Evolutionary conservation across 2,797 vertebrate genomes (phyloP).

Genomic region (Sebastes variabilis): DNA sequence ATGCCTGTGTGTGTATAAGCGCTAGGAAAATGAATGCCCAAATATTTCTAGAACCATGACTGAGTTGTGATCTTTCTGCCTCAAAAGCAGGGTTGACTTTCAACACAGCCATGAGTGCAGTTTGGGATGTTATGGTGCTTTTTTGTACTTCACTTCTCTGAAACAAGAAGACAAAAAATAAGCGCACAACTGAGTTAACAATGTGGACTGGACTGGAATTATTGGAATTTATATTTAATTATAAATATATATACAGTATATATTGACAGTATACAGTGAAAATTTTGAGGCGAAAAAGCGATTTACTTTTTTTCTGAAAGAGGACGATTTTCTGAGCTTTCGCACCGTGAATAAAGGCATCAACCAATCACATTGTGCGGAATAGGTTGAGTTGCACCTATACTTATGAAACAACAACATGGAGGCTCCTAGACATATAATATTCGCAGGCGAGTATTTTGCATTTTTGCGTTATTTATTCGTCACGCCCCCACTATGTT

Average conservation of each 20-base stretch:
- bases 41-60: conserved; percentile 36
- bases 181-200: not conserved
- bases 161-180: not conserved
- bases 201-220: not conserved
- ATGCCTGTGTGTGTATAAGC: conserved; percentile 17
- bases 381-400: too few relatives aligned
- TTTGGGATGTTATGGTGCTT: not conserved
- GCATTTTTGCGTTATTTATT: too few relatives aligned
- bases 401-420: too few relatives aligned
- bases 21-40: conserved; percentile 13
- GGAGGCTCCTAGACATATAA: too few relatives aligned
- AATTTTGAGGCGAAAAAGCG: too few relatives aligned
- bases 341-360: too few relatives aligned
- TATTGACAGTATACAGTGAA: not conserved
- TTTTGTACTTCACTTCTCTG: not conserved
- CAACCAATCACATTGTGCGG: too few relatives aligned
- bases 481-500: too few relatives aligned
- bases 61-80: conserved; percentile 18
- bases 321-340: too few relatives aligned
- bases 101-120: not conserved
- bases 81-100: not conserved
- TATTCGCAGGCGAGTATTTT: too few relatives aligned
- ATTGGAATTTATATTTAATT: not conserved
- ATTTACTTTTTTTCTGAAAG: too few relatives aligned
- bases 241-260: not conserved